Evolutionary conservation across 2,888 invertebrate genomes (phyloP), one percentile per base, ranked within the genome.

Genomic region (Nyleta sp.): DNA sequence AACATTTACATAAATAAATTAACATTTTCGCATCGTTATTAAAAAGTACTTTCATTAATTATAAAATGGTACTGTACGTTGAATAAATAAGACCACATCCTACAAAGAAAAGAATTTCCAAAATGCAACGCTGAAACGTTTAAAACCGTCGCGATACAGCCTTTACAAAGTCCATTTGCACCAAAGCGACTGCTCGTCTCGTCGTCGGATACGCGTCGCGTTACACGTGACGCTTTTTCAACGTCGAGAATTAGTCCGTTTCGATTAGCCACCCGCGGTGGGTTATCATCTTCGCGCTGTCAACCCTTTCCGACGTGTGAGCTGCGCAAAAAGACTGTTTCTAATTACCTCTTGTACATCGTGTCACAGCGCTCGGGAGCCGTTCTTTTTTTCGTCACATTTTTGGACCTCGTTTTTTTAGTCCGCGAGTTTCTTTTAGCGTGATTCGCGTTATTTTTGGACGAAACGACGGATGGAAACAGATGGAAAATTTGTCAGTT

Each of bases 221-320:
- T 68, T 62, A 62, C 48, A 40, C 60, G 53, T 50, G 44, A 42
- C 55, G 35, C 79, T 77, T 80, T 80, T 78, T 77, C 62, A 75
- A 72, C 78, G 78, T 74, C 70, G 38, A 31, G 60, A 78, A 68
- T 78, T 70, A 74, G 59, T 78, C 74, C 52, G 50, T 78, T 73
- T 72, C 71, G 71, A 67, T 77, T 77, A 77, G 67, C 77, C 67
- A 72, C 71, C 71, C 71, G 65, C 71, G 59, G 71, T 52, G 71
- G 77, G 72, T 67, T 77, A 77, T 72, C 67, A 71, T 72, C 67
- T 71, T 71, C 42, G 67, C 48, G 40, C 60, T 72, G 77, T 77
- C 77, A 72, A 67, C 72, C 72, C 70, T 77, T 70, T 60, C 67
- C 62, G 67, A 48, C 55, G 68, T 67, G 75, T 57, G 74, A 74